These are phyloP conservation scores for Lepilemur ruficaudatus DNA, from an alignment of 2,797 vertebrate species.

Conservation along the genomic window DNA sequence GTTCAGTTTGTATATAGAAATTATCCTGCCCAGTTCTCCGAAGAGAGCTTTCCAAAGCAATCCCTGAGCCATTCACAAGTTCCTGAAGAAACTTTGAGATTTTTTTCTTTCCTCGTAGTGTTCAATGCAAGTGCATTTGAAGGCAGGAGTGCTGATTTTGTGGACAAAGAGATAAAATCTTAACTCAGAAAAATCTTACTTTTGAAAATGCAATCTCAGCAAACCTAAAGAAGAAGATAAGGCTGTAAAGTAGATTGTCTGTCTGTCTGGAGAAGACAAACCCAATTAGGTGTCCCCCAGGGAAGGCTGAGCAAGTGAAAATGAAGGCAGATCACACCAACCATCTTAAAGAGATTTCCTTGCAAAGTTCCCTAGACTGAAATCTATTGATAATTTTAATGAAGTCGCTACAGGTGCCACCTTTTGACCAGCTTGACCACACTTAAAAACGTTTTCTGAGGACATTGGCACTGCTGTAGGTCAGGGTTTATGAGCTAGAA, in stretches of 20 bases:
- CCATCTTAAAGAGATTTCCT: not conserved
- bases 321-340: not conserved
- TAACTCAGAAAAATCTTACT: slow-evolving; percentile 24
- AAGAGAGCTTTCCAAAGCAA: not conserved
- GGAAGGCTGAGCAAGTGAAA: not conserved
- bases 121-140: not conserved
- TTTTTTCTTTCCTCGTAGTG: not conserved
- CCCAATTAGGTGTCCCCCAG: not conserved
- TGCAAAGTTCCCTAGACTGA: not conserved
- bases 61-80: not conserved
- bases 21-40: not conserved
- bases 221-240: not conserved
- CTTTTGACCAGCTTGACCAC: not conserved
- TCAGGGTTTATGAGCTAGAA: not conserved
- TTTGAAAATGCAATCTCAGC: not conserved
- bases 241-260: not conserved
- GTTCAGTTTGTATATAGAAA: not conserved
- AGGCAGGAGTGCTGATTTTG: not conserved
- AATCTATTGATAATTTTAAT: not conserved
- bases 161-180: not conserved
- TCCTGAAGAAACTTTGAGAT: not conserved
- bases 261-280: not conserved
- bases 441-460: not conserved
- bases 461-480: not conserved
- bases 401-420: not conserved